Base-by-base conservation (phyloP, 1,140 invertebrate genomes). In the Calliopsis andreniformis region DNA sequence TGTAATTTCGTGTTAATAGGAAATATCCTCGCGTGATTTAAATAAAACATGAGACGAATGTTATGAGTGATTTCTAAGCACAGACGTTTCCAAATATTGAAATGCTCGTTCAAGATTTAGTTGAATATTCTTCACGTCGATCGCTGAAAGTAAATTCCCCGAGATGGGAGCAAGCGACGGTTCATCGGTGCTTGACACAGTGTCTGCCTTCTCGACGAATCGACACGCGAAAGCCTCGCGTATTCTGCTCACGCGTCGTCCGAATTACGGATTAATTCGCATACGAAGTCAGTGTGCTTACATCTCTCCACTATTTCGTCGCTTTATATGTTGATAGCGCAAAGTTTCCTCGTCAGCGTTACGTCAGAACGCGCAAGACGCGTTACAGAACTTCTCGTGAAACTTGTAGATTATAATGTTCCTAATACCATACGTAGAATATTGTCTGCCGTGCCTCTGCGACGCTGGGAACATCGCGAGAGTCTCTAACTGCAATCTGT, bases 211-310 rank as follows among this genome's bases (percentile, higher is more conserved):
- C 20, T 16, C n/a, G 68, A 35, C 20, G 32, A 63, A 72, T 63
- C 58, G 58, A 42, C 58, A 39, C 59, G 68, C 59, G 68, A 71
- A 56, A 56, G 43, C 49, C 61, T 32, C 82, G 78, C 76, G 76
- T 79, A 85, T 87, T 84, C 79, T 61, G 58, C 55, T 70, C 82
- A 81, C 82, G 84, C 59, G 66, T 78, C 68, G 43, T 53, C 55
- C 64, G 80, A 86, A 86, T 78, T 79, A 82, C 82, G 75, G 78
- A 78, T 80, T 86, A 82, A 87, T 85, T 79, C 58, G 35, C 53
- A 49, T n/a, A n/a, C n/a, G n/a, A n/a, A n/a, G n/a, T n/a, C n/a
- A n/a, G n/a, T n/a, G n/a, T n/a, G n/a, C n/a, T n/a, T n/a, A n/a
- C n/a, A n/a, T n/a, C n/a, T 68, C 42, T 56, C n/a, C 62, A 14